These are phyloP conservation scores for Leptopilina drosophilae DNA, from an alignment of 2,888 invertebrate genomes.

Conservation along the genomic window DNA sequence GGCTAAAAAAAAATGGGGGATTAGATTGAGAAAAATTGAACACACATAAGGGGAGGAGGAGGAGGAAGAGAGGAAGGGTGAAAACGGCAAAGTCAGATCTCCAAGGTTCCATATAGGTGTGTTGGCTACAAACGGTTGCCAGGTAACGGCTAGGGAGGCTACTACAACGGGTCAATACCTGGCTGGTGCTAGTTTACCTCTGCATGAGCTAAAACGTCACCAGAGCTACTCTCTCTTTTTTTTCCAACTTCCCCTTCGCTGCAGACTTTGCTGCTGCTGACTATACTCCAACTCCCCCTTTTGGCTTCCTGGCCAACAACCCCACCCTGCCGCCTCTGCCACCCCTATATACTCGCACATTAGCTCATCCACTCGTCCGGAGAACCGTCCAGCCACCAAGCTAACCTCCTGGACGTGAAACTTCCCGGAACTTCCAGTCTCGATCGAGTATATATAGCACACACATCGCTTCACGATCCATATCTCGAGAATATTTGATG, in stretches of 20 bases:
- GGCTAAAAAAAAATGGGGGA: conserved; percentile 63
- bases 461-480: background rate
- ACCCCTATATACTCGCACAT: conserved; percentile 58
- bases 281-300: conserved; percentile 51
- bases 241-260: conserved; percentile 52
- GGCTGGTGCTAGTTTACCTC: conserved; percentile 64
- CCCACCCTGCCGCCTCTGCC: conserved; percentile 49
- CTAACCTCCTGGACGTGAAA: conserved; percentile 59
- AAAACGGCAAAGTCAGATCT: conserved; percentile 73
- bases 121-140: conserved; percentile 76
- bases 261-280: conserved; percentile 52
- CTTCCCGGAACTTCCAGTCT: conserved; percentile 68
- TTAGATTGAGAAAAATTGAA: conserved; percentile 60
- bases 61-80: conserved; percentile 42
- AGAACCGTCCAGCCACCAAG: conserved; percentile 63
- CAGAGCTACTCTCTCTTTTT: conserved; percentile 54
- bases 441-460: conserved; percentile 31
- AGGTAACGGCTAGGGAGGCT: conserved; percentile 73
- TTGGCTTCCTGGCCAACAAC: conserved; percentile 52
- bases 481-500: conserved; percentile 25
- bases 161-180: conserved; percentile 75
- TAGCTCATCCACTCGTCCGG: conserved; percentile 68
- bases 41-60: background rate
- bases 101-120: conserved; percentile 76
- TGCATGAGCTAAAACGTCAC: conserved; percentile 72